These are phyloP conservation scores for Rhynchomys soricoides DNA, from an alignment of 2,113 vertebrate genomes.

Conservation along the genomic window DNA sequence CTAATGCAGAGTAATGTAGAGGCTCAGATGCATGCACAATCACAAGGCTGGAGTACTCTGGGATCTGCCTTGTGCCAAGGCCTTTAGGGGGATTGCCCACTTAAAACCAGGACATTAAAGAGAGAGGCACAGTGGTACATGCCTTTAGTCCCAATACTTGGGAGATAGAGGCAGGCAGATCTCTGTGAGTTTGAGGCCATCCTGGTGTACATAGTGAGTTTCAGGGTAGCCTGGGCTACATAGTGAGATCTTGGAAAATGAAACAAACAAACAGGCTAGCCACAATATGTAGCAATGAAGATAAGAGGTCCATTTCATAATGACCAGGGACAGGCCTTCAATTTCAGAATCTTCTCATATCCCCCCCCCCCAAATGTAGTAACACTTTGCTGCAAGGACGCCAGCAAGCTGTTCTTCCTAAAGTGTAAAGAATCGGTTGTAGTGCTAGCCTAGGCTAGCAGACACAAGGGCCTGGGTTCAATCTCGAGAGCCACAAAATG, in stretches of 20 bases:
- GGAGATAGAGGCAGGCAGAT: background rate
- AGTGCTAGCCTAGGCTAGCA: background rate
- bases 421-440: background rate
- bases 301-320: background rate
- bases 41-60: conserved; percentile 56
- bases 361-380: background rate
- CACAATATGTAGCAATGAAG: background rate
- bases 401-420: background rate
- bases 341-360: background rate
- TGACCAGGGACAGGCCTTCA: background rate
- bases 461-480: background rate
- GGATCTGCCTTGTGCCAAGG: conserved; percentile 31
- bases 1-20: conserved; percentile 74
- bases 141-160: background rate
- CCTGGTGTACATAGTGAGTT: background rate
- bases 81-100: conserved; percentile 42
- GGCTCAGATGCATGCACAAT: conserved; percentile 56
- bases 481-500: background rate
- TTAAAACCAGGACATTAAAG: conserved; percentile 17
- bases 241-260: background rate
- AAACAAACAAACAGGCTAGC: background rate
- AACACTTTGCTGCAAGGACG: background rate
- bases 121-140: background rate
- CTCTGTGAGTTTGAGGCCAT: background rate
- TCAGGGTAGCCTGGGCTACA: background rate